These are phyloP conservation scores for Nothocercus julius DNA, from an alignment of 2,113 vertebrate species.

Conservation along the genomic window DNA sequence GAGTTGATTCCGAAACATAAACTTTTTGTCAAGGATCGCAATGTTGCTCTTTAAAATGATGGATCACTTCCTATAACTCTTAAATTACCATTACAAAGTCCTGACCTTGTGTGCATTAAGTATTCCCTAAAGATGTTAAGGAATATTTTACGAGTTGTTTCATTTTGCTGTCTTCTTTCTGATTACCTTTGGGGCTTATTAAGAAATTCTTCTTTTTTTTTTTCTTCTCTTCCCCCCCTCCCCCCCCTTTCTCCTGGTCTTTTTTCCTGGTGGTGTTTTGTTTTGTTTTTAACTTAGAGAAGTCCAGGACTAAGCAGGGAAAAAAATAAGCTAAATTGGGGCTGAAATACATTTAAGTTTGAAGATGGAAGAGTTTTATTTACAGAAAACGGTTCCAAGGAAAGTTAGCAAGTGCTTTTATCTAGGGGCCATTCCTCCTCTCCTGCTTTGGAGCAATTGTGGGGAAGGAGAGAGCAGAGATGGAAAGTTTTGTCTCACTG, in stretches of 20 bases:
- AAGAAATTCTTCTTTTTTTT: constrained; percentile 70
- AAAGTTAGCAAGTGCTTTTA: constrained; percentile 69
- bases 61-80: constrained; percentile 82
- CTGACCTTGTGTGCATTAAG: constrained; percentile 81
- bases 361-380: constrained; percentile 80
- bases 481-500: constrained; percentile 47
- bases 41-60: constrained; percentile 80
- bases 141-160: constrained; percentile 84
- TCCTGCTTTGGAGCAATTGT: constrained; percentile 56
- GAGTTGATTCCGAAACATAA: constrained; percentile 77
- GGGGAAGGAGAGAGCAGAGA: constrained; percentile 28
- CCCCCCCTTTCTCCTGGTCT: background rate
- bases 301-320: constrained; percentile 52
- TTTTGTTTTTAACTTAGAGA: constrained; percentile 17
- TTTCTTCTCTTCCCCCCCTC: too few relatives aligned
- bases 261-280: background rate
- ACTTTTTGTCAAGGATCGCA: constrained; percentile 76
- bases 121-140: constrained; percentile 77
- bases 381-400: constrained; percentile 71
- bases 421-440: constrained; percentile 41
- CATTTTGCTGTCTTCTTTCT: constrained; percentile 79
- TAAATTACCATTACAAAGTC: constrained; percentile 89
- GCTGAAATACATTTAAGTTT: constrained; percentile 75
- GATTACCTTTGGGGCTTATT: constrained; percentile 86
- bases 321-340: constrained; percentile 68